Evolutionary conservation across 2,888 invertebrate genomes (phyloP), one percentile per base, ranked within the genome.

Genomic region (Pristionchus arcanus): DNA sequence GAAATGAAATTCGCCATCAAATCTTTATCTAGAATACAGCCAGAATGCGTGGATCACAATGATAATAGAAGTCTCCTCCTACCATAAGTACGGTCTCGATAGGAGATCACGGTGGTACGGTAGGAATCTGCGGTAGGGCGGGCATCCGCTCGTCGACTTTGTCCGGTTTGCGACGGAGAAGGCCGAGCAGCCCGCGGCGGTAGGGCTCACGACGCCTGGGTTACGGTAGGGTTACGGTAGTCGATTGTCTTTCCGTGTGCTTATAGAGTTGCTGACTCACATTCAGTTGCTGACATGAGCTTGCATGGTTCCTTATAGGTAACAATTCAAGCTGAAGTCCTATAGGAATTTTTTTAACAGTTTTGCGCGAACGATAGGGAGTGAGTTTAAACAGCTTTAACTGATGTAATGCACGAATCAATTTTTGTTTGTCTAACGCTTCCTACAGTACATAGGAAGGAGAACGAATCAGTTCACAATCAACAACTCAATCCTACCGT

Each of bases 81-180:
- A 63, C n/a, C 63, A 21, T 21, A 25, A 25, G n/a, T 63, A 28
- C 4, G 4, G 42, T 49, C 9, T 49, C 42, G 11, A 0, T 49
- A 49, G 7, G 77, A 21, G 21, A 34, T 74, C 34, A 88, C 37
- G 87, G 87, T 21, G 87, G 74, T 25, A 88, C 87, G 25, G 87
- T 74, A 25, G 71, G 71, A 68, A 66, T 66, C 49, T 87, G 87
- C 15, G 87, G 87, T 19, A 88, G 71, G 15, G 53, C 74, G 19
- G 87, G 87, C 87, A 88, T 88, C 28, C 87, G 2, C 55, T 88
- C 87, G n/a, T 88, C 87, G 13, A 88, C 87, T 15, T 88, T 88
- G 53, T 88, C 87, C 25, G 87, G 87, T 25, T 88, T 88, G 19
- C 87, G 71, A 2, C 87, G 87, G 2, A 88, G 87, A 2, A 88